Percentiles rank a stretch among this genome's conserved stretches.
Evolutionary conservation across 2,113 vertebrate genomes (phyloP).

Genomic region (Galbula dea): DNA sequence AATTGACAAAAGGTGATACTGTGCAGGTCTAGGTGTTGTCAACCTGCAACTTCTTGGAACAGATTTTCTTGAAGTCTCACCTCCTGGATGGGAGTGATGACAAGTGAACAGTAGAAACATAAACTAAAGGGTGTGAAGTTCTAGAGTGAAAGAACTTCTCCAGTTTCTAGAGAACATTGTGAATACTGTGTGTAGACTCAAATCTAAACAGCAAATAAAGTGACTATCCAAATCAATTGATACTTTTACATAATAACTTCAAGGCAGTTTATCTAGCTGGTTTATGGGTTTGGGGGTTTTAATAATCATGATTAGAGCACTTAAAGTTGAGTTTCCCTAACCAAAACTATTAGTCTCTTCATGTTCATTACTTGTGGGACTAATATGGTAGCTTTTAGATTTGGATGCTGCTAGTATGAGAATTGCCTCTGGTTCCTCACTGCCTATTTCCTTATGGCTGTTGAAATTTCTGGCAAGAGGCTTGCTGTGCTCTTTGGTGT

Average conservation of each 20-base stretch:
- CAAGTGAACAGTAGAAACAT: not conserved
- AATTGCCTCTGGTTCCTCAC: not conserved
- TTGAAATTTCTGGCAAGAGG: not conserved
- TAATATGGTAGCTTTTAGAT: not conserved
- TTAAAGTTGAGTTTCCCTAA: not conserved
- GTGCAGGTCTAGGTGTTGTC: not conserved
- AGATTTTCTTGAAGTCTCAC: not conserved
- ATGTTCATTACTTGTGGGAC: not conserved
- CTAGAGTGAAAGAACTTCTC: not conserved
- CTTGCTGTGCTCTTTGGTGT: no score
- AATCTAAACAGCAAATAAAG: not conserved
- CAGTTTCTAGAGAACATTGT: not conserved
- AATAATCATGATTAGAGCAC: not conserved
- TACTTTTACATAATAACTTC: not conserved
- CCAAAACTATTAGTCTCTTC: not conserved
- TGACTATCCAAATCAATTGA: not conserved
- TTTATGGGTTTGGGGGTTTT: not conserved
- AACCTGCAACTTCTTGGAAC: not conserved
- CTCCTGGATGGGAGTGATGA: not conserved
- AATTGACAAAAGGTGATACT: rapidly evolving
- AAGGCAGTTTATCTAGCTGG: not conserved
- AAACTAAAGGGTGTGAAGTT: not conserved
- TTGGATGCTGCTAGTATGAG: not conserved
- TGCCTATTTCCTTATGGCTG: not conserved
- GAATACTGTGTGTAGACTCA: not conserved